A percentile compares a stretch with the other conserved stretches of the same genome.
These are phyloP conservation scores for Xerus inauris DNA, from an alignment of 2,113 vertebrate genomes.

Conservation along the genomic window DNA sequence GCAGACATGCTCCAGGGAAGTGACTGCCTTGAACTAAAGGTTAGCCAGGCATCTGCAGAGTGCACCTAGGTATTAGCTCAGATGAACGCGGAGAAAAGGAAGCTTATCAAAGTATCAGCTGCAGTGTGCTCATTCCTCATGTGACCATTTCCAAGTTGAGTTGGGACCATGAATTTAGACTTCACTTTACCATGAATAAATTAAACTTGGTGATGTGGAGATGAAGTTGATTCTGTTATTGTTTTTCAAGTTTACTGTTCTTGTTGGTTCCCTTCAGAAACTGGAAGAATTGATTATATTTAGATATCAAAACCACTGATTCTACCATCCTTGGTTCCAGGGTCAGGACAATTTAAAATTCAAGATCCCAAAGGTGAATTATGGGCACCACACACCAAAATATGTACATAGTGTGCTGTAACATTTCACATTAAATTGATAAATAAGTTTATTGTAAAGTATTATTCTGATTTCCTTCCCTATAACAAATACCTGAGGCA, in stretches of 20 bases:
- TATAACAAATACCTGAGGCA: background rate
- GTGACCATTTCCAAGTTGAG: background rate
- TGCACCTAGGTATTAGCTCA: background rate
- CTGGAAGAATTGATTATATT: background rate
- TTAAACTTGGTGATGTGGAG: background rate
- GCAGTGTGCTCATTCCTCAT: background rate
- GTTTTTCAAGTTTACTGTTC: background rate
- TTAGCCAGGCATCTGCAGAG: background rate
- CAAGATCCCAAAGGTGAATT: constrained; percentile 11
- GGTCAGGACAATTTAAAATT: background rate
- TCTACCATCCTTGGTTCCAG: background rate
- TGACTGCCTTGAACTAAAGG: background rate
- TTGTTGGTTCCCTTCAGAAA: background rate
- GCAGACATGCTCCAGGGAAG: background rate
- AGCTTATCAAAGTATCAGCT: background rate
- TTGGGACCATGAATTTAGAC: background rate
- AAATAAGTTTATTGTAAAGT: background rate
- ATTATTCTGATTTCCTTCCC: background rate
- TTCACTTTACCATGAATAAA: background rate
- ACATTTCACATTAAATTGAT: background rate
- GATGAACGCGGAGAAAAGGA: background rate
- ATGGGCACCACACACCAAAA: background rate
- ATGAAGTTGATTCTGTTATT: background rate
- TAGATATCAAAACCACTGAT: background rate
- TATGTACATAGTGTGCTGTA: background rate